Percentiles rank a stretch among this genome's conserved stretches.
Conservation (phyloP, 1,140 invertebrate species). For the Asbolus verrucosus region DNA sequence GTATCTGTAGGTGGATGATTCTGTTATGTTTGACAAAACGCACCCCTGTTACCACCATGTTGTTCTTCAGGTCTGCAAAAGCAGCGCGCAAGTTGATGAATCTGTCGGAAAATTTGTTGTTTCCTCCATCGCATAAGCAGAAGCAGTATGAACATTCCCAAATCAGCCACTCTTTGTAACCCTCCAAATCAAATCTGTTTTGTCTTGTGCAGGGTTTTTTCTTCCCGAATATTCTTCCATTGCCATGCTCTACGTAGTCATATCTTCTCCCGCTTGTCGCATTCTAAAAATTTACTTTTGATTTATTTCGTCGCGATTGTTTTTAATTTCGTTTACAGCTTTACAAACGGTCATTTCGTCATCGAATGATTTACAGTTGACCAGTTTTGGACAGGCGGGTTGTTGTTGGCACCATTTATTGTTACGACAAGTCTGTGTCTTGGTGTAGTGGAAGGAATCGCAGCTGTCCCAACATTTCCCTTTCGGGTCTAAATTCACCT, state of each 20-base stretch:
- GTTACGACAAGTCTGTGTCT: conserved; percentile 77
- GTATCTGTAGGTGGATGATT: conserved; percentile 82
- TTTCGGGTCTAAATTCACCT: conserved; percentile 82
- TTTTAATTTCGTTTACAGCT: no score
- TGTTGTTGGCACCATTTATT: conserved; percentile 76
- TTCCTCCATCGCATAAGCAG: conserved; percentile 81
- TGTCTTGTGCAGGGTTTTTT: conserved; percentile 71
- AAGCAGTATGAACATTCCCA: conserved; percentile 83
- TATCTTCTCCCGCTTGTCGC: not conserved
- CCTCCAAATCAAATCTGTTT: conserved; percentile 82
- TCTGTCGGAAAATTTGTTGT: conserved; percentile 72
- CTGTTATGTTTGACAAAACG: conserved; percentile 76
- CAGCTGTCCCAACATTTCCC: conserved; percentile 82
- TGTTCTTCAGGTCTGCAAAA: conserved; percentile 72
- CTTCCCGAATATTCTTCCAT: conserved; percentile 74
- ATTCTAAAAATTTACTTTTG: conserved; percentile 14
- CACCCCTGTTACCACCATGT: conserved; percentile 85
- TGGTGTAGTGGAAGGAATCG: conserved; percentile 75
- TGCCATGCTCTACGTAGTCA: conserved; percentile 79
- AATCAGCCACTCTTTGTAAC: conserved; percentile 18
- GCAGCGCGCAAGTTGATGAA: conserved; percentile 80
- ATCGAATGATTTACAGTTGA: conserved; percentile 82
- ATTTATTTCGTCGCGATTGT: no score
- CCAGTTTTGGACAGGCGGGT: conserved; percentile 73
- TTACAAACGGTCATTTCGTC: no score